A percentile compares a stretch with the other conserved stretches of the same genome.
Evolutionary conservation across 2,888 invertebrate genomes (phyloP).

Genomic region (Hybos culiciformis): DNA sequence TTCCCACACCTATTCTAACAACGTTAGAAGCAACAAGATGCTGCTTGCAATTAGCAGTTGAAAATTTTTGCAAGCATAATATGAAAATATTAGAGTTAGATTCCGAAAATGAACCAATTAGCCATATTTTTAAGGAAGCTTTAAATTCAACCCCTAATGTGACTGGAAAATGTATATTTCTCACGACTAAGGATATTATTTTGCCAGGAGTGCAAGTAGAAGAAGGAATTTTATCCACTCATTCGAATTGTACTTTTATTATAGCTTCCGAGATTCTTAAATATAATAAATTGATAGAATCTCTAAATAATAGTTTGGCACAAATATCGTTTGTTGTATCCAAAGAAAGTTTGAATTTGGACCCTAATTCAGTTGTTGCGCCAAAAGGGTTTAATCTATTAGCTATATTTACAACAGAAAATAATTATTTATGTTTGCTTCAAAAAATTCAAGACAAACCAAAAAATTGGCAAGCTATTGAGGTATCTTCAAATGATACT

Average conservation of each 20-base stretch:
- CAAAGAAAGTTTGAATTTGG: constrained; percentile 40
- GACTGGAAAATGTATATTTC: constrained; percentile 45
- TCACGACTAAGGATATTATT: constrained; percentile 20
- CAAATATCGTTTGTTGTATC: constrained; percentile 45
- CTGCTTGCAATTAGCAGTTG: constrained; percentile 51
- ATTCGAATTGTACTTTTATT: constrained; percentile 16
- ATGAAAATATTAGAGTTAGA: constrained; percentile 43
- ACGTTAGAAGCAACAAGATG: constrained; percentile 40
- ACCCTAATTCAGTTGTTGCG: constrained; percentile 24
- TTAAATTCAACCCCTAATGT: constrained; percentile 50
- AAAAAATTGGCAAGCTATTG: constrained; percentile 10
- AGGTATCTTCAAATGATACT: constrained; percentile 17
- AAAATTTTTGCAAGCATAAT: constrained; percentile 48
- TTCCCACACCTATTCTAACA: constrained; percentile 16
- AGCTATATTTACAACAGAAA: constrained; percentile 12
- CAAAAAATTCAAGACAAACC: constrained; percentile 9
- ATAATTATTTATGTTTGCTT: constrained; percentile 15
- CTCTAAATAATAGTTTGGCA: constrained; percentile 36
- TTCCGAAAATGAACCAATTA: constrained; percentile 35
- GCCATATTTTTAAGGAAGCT: constrained; percentile 40
- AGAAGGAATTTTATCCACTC: constrained; percentile 39
- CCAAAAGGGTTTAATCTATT: constrained; percentile 15
- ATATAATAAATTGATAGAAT: constrained; percentile 26
- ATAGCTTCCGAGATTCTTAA: constrained; percentile 14
- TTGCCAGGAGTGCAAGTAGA: constrained; percentile 39